phyloP scores from a whole-genome alignment of 2,888 invertebrate genomes.

The Heliconius sara region DNA sequence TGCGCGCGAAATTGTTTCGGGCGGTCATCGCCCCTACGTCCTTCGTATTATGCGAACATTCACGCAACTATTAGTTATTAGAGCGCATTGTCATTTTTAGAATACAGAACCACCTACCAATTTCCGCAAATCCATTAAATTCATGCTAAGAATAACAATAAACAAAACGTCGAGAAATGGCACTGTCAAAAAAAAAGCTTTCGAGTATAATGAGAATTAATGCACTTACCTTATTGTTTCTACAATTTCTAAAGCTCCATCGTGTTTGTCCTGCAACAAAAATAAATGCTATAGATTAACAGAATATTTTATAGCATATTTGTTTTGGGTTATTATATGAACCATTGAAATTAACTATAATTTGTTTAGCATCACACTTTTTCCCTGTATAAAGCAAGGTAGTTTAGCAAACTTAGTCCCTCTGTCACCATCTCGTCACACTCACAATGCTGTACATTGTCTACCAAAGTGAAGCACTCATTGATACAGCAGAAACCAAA shows the following conservation, averaged over 20 bases:
- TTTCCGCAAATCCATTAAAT: conserved; percentile 3
- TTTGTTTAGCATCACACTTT: neutral
- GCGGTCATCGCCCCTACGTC: conserved; percentile 58
- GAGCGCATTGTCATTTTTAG: conserved; percentile 51
- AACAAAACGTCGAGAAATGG: neutral
- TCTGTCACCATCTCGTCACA: too few relatives aligned
- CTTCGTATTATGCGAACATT: conserved; percentile 56
- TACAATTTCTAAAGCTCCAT: conserved; percentile 95
- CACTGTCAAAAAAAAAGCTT: neutral
- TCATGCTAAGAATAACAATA: neutral
- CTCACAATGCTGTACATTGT: neutral
- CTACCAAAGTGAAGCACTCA: neutral
- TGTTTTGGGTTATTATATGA: neutral
- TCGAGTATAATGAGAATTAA: conserved; percentile 17
- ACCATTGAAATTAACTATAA: neutral
- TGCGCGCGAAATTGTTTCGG: conserved; percentile 58
- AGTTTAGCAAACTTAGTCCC: neutral
- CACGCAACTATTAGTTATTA: conserved; percentile 55
- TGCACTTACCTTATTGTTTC: conserved; percentile 91
- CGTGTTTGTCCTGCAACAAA: conserved; percentile 91
- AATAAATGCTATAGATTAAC: conserved; percentile 36
- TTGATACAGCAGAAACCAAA: neutral
- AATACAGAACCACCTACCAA: neutral
- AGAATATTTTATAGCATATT: neutral
- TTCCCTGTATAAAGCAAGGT: neutral